A percentile compares a stretch with the other conserved stretches of the same genome.
Conservation (phyloP, 2,113 vertebrate genomes). For the Gobiocypris rarus region DNA sequence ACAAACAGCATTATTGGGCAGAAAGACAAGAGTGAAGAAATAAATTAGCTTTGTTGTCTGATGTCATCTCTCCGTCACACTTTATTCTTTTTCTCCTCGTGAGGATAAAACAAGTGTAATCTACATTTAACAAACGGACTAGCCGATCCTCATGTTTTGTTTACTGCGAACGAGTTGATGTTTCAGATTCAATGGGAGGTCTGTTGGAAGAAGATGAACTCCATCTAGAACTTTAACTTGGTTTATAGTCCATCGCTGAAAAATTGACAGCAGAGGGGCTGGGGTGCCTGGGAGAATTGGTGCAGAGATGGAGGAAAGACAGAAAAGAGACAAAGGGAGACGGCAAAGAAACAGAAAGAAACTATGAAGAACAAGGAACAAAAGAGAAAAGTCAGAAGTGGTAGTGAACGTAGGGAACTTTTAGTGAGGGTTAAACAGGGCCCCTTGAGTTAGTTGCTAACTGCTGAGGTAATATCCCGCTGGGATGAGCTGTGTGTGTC, state of each 20-base stretch:
- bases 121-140: background rate
- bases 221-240: conserved; percentile 9
- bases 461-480: conserved; percentile 2
- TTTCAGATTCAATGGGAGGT: background rate
- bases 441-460: conserved; percentile 16
- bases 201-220: conserved; percentile 30
- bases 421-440: conserved; percentile 15
- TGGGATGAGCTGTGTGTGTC: conserved; percentile 12
- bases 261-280: conserved; percentile 24
- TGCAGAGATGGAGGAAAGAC: conserved; percentile 23
- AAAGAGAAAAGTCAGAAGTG: background rate
- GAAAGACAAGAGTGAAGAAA: conserved; percentile 1
- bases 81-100: conserved; percentile 36
- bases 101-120: conserved; percentile 55
- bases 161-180: conserved; percentile 41
- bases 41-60: conserved; percentile 43
- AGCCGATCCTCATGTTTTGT: conserved; percentile 46
- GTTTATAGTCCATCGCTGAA: background rate
- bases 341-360: background rate
- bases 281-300: conserved; percentile 23
- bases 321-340: conserved; percentile 58
- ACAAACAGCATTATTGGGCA: background rate
- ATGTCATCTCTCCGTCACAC: conserved; percentile 29
- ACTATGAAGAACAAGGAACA: background rate
- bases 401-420: background rate